Conservation (phyloP, 2,797 vertebrate species). For the Chelonia mydas region DNA sequence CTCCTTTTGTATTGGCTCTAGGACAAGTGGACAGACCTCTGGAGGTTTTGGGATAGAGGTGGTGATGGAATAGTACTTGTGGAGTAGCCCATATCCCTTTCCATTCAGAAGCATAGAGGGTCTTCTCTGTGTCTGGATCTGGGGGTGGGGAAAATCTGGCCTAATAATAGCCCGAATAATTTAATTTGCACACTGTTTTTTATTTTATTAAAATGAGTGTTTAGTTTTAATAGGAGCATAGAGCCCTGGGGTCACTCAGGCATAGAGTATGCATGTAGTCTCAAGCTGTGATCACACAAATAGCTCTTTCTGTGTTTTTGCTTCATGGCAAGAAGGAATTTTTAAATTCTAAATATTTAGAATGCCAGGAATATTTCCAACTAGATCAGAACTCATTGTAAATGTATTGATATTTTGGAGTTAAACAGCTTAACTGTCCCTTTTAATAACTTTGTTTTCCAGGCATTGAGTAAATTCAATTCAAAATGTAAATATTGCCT, state of each 20-base stretch:
- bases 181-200: not conserved
- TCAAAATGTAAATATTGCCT: conserved; percentile 9
- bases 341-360: not conserved
- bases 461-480: not conserved
- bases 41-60: not conserved
- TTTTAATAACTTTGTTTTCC: not conserved
- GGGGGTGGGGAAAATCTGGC: not conserved
- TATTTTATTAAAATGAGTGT: not conserved
- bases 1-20: not conserved
- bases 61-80: not conserved
- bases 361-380: not conserved
- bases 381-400: not conserved
- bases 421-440: not conserved
- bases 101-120: not conserved
- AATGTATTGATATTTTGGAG: not conserved
- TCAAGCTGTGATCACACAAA: not conserved
- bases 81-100: not conserved
- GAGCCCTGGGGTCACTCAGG: not conserved
- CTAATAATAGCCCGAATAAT: not conserved
- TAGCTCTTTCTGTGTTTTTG: not conserved
- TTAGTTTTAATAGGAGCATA: not conserved
- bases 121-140: no score
- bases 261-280: not conserved
- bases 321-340: not conserved
- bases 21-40: not conserved